Base-by-base conservation (phyloP, 2,888 invertebrate species). In the Eudemis profundana region DNA sequence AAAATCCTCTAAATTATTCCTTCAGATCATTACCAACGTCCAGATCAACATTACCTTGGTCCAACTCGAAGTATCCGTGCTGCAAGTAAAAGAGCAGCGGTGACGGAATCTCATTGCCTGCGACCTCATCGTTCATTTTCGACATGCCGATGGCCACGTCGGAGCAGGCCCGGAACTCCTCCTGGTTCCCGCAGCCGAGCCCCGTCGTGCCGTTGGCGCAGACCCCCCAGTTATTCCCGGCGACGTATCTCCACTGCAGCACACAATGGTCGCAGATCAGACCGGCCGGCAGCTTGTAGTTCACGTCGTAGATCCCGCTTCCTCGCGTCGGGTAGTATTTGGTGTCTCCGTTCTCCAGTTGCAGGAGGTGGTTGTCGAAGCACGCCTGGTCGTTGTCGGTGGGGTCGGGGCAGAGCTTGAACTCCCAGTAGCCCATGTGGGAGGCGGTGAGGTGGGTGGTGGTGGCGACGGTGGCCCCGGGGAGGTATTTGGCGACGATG, bases 121-220 rank as follows among this genome's bases (percentile, higher is more conserved):
- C 74, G 8, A 10, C 8, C 74, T 70, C 44, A 1, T 69, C 59
- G 23, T 7, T 61, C 38, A n/a, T 90, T 17, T 83, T 79, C 61
- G 86, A 84, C 50, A 93, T 92, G 1, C 93, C 93, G 27, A 97
- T 95, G 4, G 94, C 82, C 33, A 97, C 94, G 76, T 97, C 97
- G 0, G 97, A 94, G 74, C 97, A 97, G 0, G 96, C 95, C 1
- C 96, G 93, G 78, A 97, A 97, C 72, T 96, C 95, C 82, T 97
- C 97, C 82, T 97, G 97, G 0, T 95, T 94, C 0, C 97, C 97
- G 77, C 97, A 97, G 0, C 97, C 97, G 0, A 97, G 93, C 0
- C 94, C 95, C 44, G 94, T 94, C 42, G 93, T 94, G 0, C 95
- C 95, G 76, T 96, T 94, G 0, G 84, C 85, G 74, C 96, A 96